Evolutionary conservation across 2,113 vertebrate genomes (phyloP), one percentile per base, ranked within the genome.

Genomic region (Mormyrus iriodes): DNA sequence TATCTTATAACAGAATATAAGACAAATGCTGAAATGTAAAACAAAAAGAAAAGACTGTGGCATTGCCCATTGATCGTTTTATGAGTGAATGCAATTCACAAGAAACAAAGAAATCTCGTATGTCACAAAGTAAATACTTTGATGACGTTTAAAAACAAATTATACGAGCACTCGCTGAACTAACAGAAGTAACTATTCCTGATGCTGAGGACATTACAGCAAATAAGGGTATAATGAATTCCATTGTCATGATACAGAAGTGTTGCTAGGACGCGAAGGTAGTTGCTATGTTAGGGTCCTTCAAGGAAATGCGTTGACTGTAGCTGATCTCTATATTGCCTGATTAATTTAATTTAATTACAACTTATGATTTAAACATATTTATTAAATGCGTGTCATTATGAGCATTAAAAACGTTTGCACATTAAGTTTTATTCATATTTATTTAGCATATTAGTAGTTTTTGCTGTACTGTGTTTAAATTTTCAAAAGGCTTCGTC

Each of bases 211-310:
- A n/a, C n/a, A 27, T 48, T 85, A 44, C 19, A 85, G 19, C 42
- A 85, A 58, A 21, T n/a, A 8, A 21, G 27, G 12, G 42, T 87
- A 87, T 46, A 4, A 39, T 44, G 39, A 84, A 49, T n/a, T 21
- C 24, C 21, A 19, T 27, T 69, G 61, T 8, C 61, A n/a, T 27
- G 27, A 24, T 24, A 2, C n/a, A 19, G 15, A 13, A 48, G 21
- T 55, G 94, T 95, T 94, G 90, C 92, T 58, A 92, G 92, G 58
- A 94, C 92, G 92, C 94, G 84, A 12, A 35, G 0, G 42, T 21
- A 52, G 94, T 94, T 92, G 93, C 90, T 92, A 92, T 0, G 91
- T 44, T 90, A 79, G 93, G 93, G 93, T 90, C 94, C 92, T 88
- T 55, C 4, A 13, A 82, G 35, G 15, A 44, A 79, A 88, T 48